These are phyloP conservation scores for Pimpla rufipes DNA, from an alignment of 2,888 invertebrate species.

Conservation along the genomic window DNA sequence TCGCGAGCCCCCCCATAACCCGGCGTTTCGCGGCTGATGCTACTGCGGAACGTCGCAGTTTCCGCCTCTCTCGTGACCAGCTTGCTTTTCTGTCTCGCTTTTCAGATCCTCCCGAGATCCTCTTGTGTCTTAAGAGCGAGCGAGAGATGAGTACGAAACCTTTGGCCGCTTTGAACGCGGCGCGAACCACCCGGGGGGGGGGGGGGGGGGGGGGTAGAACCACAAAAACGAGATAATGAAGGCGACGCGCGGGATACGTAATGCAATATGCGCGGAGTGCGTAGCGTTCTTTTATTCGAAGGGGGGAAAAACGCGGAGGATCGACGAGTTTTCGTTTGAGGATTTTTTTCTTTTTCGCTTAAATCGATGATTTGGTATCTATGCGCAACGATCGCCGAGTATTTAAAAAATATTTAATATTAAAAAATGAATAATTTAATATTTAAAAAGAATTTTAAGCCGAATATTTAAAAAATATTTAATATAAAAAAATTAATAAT, in stretches of 20 bases:
- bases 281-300: background rate
- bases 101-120: too few species aligned
- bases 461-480: too few species aligned
- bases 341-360: too few species aligned
- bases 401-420: too few species aligned
- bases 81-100: background rate
- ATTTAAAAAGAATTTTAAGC: too few species aligned
- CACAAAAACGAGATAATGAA: conserved; percentile 55
- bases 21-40: conserved; percentile 37
- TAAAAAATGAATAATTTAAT: too few species aligned
- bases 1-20: conserved; percentile 28
- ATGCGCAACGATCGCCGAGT: too few species aligned
- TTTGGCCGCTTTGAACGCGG: conserved; percentile 37
- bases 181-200: conserved; percentile 22
- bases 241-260: conserved; percentile 5
- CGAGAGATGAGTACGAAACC: background rate
- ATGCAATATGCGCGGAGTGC: background rate
- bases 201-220: conserved; percentile 40
- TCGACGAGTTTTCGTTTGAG: too few species aligned
- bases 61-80: conserved; percentile 40
- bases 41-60: conserved; percentile 37
- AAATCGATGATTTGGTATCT: too few species aligned
- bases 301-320: too few species aligned
- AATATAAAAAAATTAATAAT: too few species aligned
- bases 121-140: background rate